Base-by-base conservation (phyloP, 1,140 invertebrate genomes). In the Drosophila nikananu region DNA sequence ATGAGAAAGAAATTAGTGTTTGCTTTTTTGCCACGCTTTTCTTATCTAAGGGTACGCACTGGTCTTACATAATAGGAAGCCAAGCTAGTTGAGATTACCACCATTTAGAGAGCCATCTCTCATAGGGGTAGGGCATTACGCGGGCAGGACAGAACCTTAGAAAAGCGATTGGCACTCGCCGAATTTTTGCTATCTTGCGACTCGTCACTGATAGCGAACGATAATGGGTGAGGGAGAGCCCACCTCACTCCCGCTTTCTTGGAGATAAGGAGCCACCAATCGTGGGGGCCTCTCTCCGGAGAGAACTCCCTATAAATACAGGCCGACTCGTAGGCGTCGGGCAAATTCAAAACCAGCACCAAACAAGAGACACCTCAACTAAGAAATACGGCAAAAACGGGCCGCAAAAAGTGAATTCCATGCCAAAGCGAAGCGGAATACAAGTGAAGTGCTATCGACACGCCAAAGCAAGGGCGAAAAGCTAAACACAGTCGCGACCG, bases 361-460 rank as follows among this genome's bases (percentile, higher is more conserved):
- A 68, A 87, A 17, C 70, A 74, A 84, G 61, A 63, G 59, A 87
- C 64, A 81, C 27, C 54, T 65, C 49, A 54, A 17, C 42, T 57
- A 75, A 52, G 54, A 73, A 60, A 51, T 54, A 71, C 86, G 78
- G 86, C 86, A 67, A 79, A 73, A 71, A 42, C 51, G 65, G 55
- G 78, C 77, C 66, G 84, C 35, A 55, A 48, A 80, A 82, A 80
- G 76, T 71, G 72, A 81, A 72, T 90, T 90, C 84, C 84, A 87
- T 87, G 84, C 60, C 15, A 83, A 75, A 79, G 54, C 54, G 60
- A 87, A 84, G 68, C 64, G 76, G 66, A 82, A 83, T 77, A 86
- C 75, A 81, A 84, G 77, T 89, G 70, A 87, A 87, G 86, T 90
- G 81, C 81, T 89, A 90, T 84, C 81, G 70, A 75, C 67, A 84